Base-by-base conservation (phyloP, 2,888 invertebrate genomes). In the Torymus tubicola region DNA sequence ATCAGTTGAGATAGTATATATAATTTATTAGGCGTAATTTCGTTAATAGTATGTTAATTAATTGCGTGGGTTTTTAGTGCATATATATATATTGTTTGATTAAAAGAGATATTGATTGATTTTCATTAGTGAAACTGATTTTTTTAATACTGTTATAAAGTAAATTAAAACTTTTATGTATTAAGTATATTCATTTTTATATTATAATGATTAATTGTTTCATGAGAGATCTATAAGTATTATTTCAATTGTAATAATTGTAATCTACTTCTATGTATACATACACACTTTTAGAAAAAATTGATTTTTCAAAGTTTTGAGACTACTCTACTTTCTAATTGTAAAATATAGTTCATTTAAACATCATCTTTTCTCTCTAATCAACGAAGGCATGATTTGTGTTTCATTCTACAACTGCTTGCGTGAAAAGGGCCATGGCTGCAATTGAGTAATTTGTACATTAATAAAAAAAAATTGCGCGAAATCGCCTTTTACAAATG, bases 401-500 rank as follows among this genome's bases (percentile, higher is more conserved):
- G 52, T 80, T 80, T 72, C 57, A 74, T 77, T 74, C 16, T 74
- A 78, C 68, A 78, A 73, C 24, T 69, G 81, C 76, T 79, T 82
- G 60, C 69, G 64, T 50, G 50, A 82, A 68, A 81, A 77, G 65
- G 80, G 83, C 76, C 76, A 79, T 69, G 70, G 80, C 77, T 81
- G 75, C 79, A 81, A 83, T 67, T 58, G 70, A 83, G 75, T 58
- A 65, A 76, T 76, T 80, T 83, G 78, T 81, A 80, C 65, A 67
- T 81, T 81, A 64, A 76, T 82, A 71, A 71, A 77, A 71, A 71
- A 80, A 24, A 69, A 61, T 76, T 80, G 71, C 58, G 80, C 69
- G 52, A 77, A 80, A 68, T 71, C 78, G 81, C 76, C 79, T 81
- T 82, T 80, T 81, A 83, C 74, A 81, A 79, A 81, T 82, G 77